Percentiles rank a stretch among this genome's conserved stretches.
Evolutionary conservation across 2,113 vertebrate genomes (phyloP).

Genomic region (Melospiza georgiana): DNA sequence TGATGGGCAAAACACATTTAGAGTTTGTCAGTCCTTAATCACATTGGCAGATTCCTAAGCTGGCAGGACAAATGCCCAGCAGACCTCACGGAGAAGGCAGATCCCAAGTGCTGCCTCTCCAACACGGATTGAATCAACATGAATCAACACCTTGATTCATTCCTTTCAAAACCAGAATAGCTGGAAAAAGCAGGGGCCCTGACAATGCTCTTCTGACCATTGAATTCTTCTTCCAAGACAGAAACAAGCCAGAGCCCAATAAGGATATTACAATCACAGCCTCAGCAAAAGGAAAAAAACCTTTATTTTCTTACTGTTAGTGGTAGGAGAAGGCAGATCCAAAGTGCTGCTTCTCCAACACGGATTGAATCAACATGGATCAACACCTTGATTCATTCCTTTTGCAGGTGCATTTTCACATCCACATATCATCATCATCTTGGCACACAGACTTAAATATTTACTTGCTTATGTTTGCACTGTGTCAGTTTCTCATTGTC

Average conservation of each 20-base stretch:
- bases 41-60: background rate
- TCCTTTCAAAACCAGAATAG: background rate
- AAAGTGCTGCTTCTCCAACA: background rate
- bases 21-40: background rate
- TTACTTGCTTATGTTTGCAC: background rate
- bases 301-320: background rate
- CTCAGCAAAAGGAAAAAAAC: background rate
- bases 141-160: background rate
- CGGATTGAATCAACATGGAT: too few species aligned
- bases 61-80: background rate
- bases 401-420: background rate
- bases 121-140: background rate
- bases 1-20: background rate
- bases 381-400: background rate
- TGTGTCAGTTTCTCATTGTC: background rate
- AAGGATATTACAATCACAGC: background rate
- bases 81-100: background rate
- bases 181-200: background rate
- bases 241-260: background rate
- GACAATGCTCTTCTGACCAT: background rate
- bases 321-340: background rate
- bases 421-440: fast-evolving
- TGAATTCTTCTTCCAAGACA: background rate
- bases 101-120: background rate
- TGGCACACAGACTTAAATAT: background rate